Percentiles rank a stretch among this genome's conserved stretches.
Conservation (phyloP, 2,113 vertebrate species). For the Nettapus auritus region DNA sequence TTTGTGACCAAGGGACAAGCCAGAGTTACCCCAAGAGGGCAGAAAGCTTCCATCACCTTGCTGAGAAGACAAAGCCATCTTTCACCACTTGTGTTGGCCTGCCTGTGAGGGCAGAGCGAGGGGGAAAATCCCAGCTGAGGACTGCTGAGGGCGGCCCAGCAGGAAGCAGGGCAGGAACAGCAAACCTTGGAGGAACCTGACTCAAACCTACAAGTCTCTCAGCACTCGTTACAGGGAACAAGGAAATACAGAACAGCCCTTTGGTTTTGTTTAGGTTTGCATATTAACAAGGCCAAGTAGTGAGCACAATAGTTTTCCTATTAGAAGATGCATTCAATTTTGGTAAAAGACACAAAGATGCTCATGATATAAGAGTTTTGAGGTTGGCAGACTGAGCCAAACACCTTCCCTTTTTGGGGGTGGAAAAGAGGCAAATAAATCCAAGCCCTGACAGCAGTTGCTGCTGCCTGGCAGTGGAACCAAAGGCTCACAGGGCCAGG, state of each 20-base stretch:
- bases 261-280: not conserved
- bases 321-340: not conserved
- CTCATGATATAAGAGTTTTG: not conserved
- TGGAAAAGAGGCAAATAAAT: not conserved
- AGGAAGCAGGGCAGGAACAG: not conserved
- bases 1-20: not conserved
- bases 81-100: accelerated
- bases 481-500: not conserved
- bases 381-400: not conserved
- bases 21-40: accelerated
- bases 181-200: not conserved
- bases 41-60: not conserved
- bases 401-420: not conserved
- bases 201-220: not conserved
- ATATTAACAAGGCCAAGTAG: not conserved
- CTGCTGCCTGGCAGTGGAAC: not conserved
- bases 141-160: not conserved
- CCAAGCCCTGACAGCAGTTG: not conserved
- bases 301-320: not conserved
- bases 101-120: accelerated
- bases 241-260: not conserved
- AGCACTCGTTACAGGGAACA: not conserved
- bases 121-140: not conserved
- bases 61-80: not conserved
- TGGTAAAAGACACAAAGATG: not conserved